Evolutionary conservation across 2,113 vertebrate genomes (phyloP), one percentile per base, ranked within the genome.

Genomic region (Pipra filicauda): DNA sequence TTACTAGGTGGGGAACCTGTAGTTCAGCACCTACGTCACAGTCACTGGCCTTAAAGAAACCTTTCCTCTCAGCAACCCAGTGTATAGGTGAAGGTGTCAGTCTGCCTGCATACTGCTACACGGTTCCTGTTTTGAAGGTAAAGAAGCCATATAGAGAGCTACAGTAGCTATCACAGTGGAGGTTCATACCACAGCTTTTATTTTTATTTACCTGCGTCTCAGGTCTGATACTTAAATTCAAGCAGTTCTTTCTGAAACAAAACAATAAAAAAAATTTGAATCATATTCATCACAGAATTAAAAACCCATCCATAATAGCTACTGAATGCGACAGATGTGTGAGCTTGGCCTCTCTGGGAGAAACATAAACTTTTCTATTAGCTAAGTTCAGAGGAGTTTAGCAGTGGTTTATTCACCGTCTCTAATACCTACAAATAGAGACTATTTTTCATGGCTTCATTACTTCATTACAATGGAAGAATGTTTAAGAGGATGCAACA

Each of bases 281-380:
- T 52, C 21, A 15, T 8, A 27, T 43, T 9, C 7, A 65, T 10
- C 15, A 59, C 4, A 48, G 35, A 51, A 72, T 14, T 48, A 12
- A 37, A 82, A 72, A 4, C 0, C 1, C 15, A 41, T 15, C 4
- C 5, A 22, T 37, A 54, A 37, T 3, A 64, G 7, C 2, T 69
- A 30, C 30, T 62, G 82, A 61, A 39, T 39, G 20, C 10, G 75
- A 17, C 12, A 77, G 8, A 27, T n/a, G 5, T 41, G 20, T 51
- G 23, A 82, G 31, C 8, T 54, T 28, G 17, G 11, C 49, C 2
- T 64, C 15, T 44, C 57, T 88, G 48, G 28, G 26, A 88, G 43
- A 75, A 94, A 67, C 13, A 48, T 11, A 57, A 70, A 15, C 5
- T 62, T 54, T 89, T 77, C 51, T 61, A 16, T 33, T 24, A 67